These are phyloP conservation scores for Achlya flavicornis DNA, from an alignment of 2,888 invertebrate genomes.

Conservation along the genomic window DNA sequence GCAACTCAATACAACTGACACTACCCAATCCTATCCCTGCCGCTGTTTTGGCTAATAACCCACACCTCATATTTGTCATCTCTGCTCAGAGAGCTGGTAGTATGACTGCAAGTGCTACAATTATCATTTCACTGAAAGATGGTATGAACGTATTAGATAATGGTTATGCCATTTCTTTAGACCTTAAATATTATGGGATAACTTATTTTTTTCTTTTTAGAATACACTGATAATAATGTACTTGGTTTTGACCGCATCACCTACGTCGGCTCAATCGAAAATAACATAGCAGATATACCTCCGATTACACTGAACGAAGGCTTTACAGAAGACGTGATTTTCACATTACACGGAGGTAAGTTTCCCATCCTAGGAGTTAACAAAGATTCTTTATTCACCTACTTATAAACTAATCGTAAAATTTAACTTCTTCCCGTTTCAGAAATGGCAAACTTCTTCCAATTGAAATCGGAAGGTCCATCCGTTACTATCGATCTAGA, in stretches of 20 bases:
- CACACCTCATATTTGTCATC: conserved; percentile 38
- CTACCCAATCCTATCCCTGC: conserved; percentile 30
- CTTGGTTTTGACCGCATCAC: conserved; percentile 10
- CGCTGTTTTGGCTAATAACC: conserved; percentile 37
- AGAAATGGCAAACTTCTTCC: conserved; percentile 26
- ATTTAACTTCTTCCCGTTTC: conserved; percentile 9
- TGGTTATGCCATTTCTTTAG: not conserved
- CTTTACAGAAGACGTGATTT: no score
- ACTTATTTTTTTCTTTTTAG: not conserved
- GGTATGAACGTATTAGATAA: conserved; percentile 22
- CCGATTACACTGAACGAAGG: no score
- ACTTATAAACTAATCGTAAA: not conserved
- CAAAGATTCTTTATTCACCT: no score
- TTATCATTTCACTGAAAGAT: conserved; percentile 34
- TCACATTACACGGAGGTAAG: no score
- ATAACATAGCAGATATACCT: no score
- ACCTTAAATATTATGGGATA: not conserved
- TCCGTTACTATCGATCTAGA: conserved; percentile 24
- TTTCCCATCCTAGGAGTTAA: no score
- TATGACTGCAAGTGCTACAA: conserved; percentile 28
- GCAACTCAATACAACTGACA: conserved; percentile 26
- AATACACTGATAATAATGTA: not conserved
- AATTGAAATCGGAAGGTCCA: conserved; percentile 14
- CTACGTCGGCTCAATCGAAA: no score
- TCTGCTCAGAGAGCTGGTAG: conserved; percentile 32